Evolutionary conservation across 1,140 invertebrate genomes (phyloP).

Genomic region (Laupala kohalensis): DNA sequence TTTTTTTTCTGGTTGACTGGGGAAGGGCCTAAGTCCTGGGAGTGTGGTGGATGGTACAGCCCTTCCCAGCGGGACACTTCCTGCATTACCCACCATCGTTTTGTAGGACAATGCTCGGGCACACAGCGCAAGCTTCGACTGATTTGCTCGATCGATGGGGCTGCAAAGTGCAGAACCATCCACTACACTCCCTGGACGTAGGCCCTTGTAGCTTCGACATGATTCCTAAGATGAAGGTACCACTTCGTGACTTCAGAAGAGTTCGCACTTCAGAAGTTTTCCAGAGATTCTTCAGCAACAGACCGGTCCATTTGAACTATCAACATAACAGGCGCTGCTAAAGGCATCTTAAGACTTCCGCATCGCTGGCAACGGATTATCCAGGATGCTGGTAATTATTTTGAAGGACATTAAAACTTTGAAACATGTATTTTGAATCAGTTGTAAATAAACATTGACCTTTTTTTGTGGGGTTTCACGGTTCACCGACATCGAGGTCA

Average conservation of each 20-base stretch:
- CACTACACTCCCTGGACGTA: constrained; percentile 23
- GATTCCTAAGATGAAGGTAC: constrained; percentile 2
- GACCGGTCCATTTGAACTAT: not conserved
- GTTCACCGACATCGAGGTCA: too few species aligned
- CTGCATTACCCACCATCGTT: constrained; percentile 7
- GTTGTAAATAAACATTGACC: constrained; percentile 6
- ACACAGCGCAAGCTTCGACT: constrained; percentile 3
- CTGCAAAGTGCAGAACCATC: constrained; percentile 22
- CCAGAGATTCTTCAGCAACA: too few species aligned
- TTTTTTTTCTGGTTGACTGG: too few species aligned
- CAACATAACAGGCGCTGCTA: too few species aligned
- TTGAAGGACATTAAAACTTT: too few species aligned
- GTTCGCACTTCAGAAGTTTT: too few species aligned
- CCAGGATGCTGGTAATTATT: too few species aligned
- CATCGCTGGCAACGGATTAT: not conserved
- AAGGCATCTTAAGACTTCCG: not conserved
- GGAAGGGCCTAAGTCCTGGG: too few species aligned
- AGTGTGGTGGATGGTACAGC: too few species aligned
- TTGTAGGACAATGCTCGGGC: constrained; percentile 7
- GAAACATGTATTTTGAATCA: constrained; percentile 1
- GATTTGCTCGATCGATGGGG: constrained; percentile 18
- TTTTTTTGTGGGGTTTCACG: too few species aligned
- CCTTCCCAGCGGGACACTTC: too few species aligned
- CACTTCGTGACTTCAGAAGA: too few species aligned
- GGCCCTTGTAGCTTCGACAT: not conserved